Percentiles rank a stretch among this genome's conserved stretches.
Conservation (phyloP, 2,888 invertebrate genomes). For the Ectropis crepuscularia region DNA sequence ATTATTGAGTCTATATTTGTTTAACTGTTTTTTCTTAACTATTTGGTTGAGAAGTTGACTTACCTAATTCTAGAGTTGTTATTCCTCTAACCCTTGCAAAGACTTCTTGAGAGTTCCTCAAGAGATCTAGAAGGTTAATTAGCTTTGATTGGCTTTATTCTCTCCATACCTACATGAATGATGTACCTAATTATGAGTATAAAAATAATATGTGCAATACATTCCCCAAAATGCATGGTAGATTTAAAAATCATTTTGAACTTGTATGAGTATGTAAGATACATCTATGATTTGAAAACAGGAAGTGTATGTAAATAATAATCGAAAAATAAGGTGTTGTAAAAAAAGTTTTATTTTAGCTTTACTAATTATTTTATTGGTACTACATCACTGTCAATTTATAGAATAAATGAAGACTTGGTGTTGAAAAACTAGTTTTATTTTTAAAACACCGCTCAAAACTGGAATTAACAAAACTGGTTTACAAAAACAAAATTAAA, state of each 20-base stretch:
- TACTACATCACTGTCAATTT: conserved; percentile 35
- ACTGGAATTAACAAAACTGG: too few relatives aligned
- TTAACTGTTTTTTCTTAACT: too few relatives aligned
- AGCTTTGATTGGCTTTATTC: conserved; percentile 7
- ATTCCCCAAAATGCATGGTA: conserved; percentile 67
- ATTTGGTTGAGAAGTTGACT: too few relatives aligned
- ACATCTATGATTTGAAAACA: conserved; percentile 22
- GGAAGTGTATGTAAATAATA: conserved; percentile 30
- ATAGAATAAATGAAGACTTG: conserved; percentile 34
- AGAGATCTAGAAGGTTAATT: background rate
- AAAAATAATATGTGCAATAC: conserved; percentile 60
- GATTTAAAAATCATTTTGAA: conserved; percentile 45
- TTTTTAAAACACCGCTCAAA: background rate
- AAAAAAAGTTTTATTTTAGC: conserved; percentile 22
- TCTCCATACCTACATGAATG: conserved; percentile 9
- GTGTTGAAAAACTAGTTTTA: conserved; percentile 17
- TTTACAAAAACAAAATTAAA: too few relatives aligned
- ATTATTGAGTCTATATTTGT: too few relatives aligned
- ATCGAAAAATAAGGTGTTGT: conserved; percentile 34
- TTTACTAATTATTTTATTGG: conserved; percentile 18
- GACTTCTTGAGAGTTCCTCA: too few relatives aligned
- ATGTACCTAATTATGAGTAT: conserved; percentile 30
- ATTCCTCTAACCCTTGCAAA: too few relatives aligned
- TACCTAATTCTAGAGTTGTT: too few relatives aligned
- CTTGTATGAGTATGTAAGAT: conserved; percentile 28